These are phyloP conservation scores for Prionace glauca DNA, from an alignment of 2,797 vertebrate species.

Conservation along the genomic window DNA sequence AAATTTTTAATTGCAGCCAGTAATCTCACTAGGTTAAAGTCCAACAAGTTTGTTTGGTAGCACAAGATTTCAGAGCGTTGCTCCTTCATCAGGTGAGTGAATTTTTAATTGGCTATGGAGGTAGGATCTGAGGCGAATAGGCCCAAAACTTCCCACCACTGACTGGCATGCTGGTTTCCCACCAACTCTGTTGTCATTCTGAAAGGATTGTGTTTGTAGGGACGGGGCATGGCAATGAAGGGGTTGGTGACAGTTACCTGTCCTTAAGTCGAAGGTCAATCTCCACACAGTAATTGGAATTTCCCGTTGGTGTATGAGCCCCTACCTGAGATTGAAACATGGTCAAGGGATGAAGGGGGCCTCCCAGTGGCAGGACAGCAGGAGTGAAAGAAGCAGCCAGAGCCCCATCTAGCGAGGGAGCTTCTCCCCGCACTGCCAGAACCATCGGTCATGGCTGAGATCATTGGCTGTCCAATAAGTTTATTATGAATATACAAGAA, in stretches of 20 bases:
- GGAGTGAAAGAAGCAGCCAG: no score
- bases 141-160: not conserved
- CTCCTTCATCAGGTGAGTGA: no score
- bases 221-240: no score
- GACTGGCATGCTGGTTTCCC: no score
- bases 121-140: no score
- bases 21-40: no score
- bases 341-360: not conserved
- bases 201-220: not conserved
- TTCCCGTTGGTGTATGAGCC: not conserved
- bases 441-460: not conserved
- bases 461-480: not conserved
- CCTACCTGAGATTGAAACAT: not conserved
- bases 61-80: no score
- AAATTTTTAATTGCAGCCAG: no score
- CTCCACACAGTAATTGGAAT: not conserved
- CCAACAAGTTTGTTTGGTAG: no score
- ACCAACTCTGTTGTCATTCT: not conserved
- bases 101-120: no score
- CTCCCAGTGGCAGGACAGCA: no score
- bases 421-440: not conserved
- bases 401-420: not conserved
- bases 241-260: not conserved
- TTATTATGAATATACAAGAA: not conserved
- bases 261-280: not conserved